phyloP scores from a whole-genome alignment of 1,140 invertebrate species.

The Sarcophaga peregrina region DNA sequence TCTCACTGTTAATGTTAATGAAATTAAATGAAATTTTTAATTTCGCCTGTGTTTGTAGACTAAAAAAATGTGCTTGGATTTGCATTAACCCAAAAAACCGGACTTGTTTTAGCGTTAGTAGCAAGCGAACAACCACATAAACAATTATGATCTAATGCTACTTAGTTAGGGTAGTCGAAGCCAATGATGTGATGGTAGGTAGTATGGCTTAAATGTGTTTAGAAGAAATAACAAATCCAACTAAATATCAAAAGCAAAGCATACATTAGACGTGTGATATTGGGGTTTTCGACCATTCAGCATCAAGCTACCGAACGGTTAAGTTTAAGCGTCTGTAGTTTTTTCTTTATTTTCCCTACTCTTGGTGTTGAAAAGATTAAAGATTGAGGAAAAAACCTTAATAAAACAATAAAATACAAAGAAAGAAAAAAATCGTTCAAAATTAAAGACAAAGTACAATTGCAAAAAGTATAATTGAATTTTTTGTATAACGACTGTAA shows the following conservation, averaged over 20 bases:
- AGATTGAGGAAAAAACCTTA: background rate
- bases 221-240: background rate
- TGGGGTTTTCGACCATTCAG: slow-evolving; percentile 27
- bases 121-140: background rate
- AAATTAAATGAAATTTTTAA: background rate
- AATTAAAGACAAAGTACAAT: slow-evolving; percentile 7
- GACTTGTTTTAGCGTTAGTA: background rate
- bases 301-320: slow-evolving; percentile 26
- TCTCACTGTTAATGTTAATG: background rate
- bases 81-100: slow-evolving; percentile 17
- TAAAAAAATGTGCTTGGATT: no score
- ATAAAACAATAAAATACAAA: background rate
- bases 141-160: background rate
- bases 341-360: background rate
- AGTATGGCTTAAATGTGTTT: background rate
- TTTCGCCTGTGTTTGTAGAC: background rate
- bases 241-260: background rate
- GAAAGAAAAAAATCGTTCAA: slow-evolving; percentile 1
- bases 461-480: background rate
- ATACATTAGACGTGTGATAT: slow-evolving; percentile 38
- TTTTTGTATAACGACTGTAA: background rate
- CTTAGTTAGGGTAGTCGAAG: background rate
- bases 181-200: background rate
- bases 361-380: slow-evolving; percentile 5
- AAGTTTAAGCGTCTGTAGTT: slow-evolving; percentile 9